phyloP scores from a whole-genome alignment of 2,797 vertebrate species.

The Danio tinwini region DNA sequence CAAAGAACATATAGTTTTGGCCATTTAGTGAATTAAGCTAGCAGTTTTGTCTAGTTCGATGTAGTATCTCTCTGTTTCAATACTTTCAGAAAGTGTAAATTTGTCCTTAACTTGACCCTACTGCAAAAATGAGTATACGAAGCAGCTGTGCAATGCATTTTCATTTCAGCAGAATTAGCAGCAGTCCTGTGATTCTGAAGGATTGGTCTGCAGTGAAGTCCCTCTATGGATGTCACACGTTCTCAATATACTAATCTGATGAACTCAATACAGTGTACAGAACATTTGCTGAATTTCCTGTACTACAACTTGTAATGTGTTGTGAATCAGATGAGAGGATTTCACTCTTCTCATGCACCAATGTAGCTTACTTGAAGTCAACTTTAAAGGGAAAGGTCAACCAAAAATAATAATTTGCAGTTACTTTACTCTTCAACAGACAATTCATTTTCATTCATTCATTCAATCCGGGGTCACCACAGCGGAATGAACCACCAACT shows the following conservation, averaged over 20 bases:
- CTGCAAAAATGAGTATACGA: neutral
- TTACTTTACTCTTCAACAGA: too few relatives aligned
- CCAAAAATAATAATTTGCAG: too few relatives aligned
- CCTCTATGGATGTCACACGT: constrained; percentile 57
- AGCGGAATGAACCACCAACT: too few relatives aligned
- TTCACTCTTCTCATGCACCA: neutral
- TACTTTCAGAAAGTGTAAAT: neutral
- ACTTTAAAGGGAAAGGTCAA: too few relatives aligned
- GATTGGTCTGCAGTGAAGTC: constrained; percentile 32
- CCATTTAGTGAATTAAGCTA: neutral
- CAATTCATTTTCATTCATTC: too few relatives aligned
- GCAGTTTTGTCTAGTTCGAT: neutral
- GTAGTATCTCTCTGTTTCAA: neutral
- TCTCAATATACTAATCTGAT: constrained; percentile 54
- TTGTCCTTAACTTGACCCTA: neutral
- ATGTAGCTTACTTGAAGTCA: too few relatives aligned
- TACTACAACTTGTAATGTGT: neutral
- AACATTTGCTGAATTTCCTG: neutral
- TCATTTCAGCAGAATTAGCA: constrained; percentile 42
- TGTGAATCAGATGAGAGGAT: neutral
- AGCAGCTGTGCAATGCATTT: neutral
- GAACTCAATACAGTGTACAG: neutral
- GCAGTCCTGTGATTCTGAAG: constrained; percentile 53
- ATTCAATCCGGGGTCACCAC: too few relatives aligned
- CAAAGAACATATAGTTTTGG: neutral